Evolutionary conservation across 2,797 vertebrate genomes (phyloP), one percentile per base, ranked within the genome.

Genomic region (Erpetoichthys calabaricus): DNA sequence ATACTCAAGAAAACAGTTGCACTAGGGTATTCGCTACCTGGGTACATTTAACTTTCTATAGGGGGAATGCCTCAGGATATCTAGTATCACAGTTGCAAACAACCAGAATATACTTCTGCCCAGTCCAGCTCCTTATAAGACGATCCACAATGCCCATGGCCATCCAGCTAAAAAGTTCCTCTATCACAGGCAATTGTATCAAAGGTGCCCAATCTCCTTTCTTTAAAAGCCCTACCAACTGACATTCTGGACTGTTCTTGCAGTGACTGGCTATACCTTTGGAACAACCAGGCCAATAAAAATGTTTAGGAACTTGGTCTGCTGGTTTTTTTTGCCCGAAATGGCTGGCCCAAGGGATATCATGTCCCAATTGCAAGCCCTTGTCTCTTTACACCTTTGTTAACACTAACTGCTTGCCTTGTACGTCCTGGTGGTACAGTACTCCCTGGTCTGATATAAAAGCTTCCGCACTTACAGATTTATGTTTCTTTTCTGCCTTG

Each of bases 101-200:
- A 4, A 61, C 4, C 61, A n/a, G n/a, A n/a, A n/a, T n/a, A n/a
- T n/a, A n/a, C n/a, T n/a, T n/a, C n/a, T n/a, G n/a, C n/a, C n/a
- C 61, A 1, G 5, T 25, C 2, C 41, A 54, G 41, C 58, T 65
- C 5, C 44, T 57, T 3, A 54, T 8, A 7, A 62, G 7, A 49
- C 61, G 58, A 5, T 55, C 52, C 9, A 63, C 51, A 8, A 65
- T 54, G 44, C 65, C 64, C 58, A 59, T 41, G 2, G 49, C 54
- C 4, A 62, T 8, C 8, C 49, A 52, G 4, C 43, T 45, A 53
- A 64, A 62, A 5, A 60, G 45, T 3, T 6, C 46, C 3, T 54
- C 64, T 10, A 54, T 53, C 7, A 60, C 6, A 2, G 58, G 57
- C 5, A 62, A 42, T 2, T 57, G 42, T 6, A 50, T 10, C 9